Evolutionary conservation across 2,113 vertebrate genomes (phyloP), one percentile per base, ranked within the genome.

Genomic region (Melanotaenia duboulayi): DNA sequence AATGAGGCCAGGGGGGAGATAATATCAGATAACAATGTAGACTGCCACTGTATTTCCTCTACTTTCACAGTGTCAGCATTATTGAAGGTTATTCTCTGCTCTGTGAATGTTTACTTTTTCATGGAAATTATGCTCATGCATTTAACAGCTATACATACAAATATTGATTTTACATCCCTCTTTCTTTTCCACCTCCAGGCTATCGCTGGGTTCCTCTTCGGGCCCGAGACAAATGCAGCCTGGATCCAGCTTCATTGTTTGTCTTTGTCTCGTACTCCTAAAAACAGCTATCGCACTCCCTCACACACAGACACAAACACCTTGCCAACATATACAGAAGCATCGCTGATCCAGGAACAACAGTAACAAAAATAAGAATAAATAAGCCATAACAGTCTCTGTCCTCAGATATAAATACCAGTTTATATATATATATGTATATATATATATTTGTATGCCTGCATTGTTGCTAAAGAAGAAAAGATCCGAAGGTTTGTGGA

Each of bases 221-320:
- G 25, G 91, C 93, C 84, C 93, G 39, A 87, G 50, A 91, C 0
- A 94, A 95, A 6, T 82, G 51, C 51, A 93, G 67, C 48, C 89
- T 97, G 19, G 91, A 94, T 67, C 88, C 94, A 25, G 94, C 96
- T 39, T 95, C 95, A 0, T 91, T 97, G 4, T 97, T 96, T 66
- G 69, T 95, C 66, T 95, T 94, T 17, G 46, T 89, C 46, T 91
- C 77, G 78, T 84, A 76, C 81, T 82, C 79, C 76, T 93, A 88
- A 87, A 83, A 87, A 73, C 66, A 76, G 56, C 61, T 71, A 54
- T 60, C 71, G 65, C 32, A 65, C 72, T 61, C 55, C 17, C 61
- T 55, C 22, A 46, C 48, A 28, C 39, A 23, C 54, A 52, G 35
- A 39, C 54, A 58, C 28, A 24, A 49, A 20, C 17, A 64, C 51